Conservation (phyloP, 1,140 invertebrate genomes). For the Condylostylus longicornis region DNA sequence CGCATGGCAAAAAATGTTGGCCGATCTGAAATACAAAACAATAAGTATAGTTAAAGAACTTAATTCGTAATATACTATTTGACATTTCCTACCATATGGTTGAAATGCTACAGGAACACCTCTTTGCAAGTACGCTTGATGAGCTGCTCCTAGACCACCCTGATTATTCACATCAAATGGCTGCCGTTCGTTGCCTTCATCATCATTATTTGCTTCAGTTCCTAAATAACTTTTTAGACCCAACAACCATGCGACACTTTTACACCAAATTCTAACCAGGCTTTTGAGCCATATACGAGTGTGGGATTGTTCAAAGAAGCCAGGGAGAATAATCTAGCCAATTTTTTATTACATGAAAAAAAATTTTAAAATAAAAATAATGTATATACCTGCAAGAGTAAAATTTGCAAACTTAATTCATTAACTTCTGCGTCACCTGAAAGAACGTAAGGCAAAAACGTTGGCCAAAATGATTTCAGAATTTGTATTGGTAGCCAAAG, state of each 20-base stretch:
- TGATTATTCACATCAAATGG: conserved; percentile 9
- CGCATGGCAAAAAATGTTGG: conserved; percentile 71
- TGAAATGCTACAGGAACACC: conserved; percentile 69
- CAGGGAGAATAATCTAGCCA: conserved; percentile 86
- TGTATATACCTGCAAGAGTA: conserved; percentile 64
- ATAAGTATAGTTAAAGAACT: too few relatives aligned
- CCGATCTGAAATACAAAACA: too few relatives aligned
- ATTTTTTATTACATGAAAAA: background rate
- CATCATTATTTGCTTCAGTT: conserved; percentile 32
- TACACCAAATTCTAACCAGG: conserved; percentile 77
- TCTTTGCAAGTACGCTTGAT: conserved; percentile 60
- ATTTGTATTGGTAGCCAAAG: conserved; percentile 87
- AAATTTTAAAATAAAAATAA: conserved; percentile 1
- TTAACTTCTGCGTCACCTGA: conserved; percentile 67
- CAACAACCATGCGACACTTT: conserved; percentile 66
- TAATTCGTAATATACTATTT: too few relatives aligned
- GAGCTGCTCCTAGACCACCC: conserved; percentile 57
- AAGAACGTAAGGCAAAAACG: conserved; percentile 88
- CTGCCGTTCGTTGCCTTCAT: conserved; percentile 23
- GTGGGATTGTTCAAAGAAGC: conserved; percentile 89
- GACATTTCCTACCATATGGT: too few relatives aligned
- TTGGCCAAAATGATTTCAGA: conserved; percentile 65
- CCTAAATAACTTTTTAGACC: conserved; percentile 81
- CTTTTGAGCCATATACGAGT: conserved; percentile 84
- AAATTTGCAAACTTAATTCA: conserved; percentile 84